These are phyloP conservation scores for Acanthoscelides obtectus DNA, from an alignment of 2,888 invertebrate genomes.

Conservation along the genomic window DNA sequence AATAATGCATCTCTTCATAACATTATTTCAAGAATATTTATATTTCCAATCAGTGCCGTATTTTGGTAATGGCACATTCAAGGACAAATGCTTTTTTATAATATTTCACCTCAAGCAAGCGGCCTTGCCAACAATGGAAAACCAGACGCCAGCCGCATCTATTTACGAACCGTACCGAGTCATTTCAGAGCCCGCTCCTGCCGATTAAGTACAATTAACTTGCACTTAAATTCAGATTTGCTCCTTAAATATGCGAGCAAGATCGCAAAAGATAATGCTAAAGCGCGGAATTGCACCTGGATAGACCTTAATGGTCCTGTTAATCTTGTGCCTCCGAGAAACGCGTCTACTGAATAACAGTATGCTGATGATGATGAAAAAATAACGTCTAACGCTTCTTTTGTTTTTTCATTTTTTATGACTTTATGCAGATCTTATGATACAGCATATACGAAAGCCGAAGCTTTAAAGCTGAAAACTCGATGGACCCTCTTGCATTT, in stretches of 20 bases:
- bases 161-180: background rate
- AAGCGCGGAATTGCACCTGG: background rate
- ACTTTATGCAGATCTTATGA: too few relatives aligned
- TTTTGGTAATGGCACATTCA: too few relatives aligned
- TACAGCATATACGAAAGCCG: too few relatives aligned
- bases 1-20: too few relatives aligned
- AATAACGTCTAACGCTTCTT: background rate
- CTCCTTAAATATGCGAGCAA: constrained; percentile 10
- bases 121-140: background rate
- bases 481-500: too few relatives aligned
- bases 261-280: background rate
- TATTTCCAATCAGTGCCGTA: too few relatives aligned
- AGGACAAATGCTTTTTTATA: too few relatives aligned
- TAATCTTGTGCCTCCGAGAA: background rate
- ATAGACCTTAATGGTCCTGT: background rate
- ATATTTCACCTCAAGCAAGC: background rate
- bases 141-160: background rate
- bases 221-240: constrained; percentile 21
- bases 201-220: constrained; percentile 16
- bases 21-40: too few relatives aligned
- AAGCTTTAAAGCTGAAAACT: too few relatives aligned
- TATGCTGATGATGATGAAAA: background rate
- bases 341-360: background rate
- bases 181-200: background rate
- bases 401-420: background rate